Evolutionary conservation across 1,140 invertebrate species (phyloP).

Genomic region (Dendrolimus kikuchii): DNA sequence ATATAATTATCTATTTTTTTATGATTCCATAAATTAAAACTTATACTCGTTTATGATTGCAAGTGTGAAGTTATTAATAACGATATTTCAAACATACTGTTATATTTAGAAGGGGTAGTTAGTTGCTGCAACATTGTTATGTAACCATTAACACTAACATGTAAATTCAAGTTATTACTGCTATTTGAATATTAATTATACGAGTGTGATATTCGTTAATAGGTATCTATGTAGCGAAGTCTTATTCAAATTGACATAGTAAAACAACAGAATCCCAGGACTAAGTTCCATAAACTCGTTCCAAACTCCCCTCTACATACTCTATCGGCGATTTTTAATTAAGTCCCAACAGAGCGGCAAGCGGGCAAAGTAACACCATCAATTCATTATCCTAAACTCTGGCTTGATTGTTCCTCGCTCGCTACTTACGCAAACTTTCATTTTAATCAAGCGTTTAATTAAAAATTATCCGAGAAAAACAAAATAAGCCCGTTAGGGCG

Average conservation of each 20-base stretch:
- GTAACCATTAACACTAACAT: no score
- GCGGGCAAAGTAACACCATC: slow-evolving; percentile 69
- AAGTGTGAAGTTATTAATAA: no score
- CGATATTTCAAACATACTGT: no score
- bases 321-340: slow-evolving; percentile 72
- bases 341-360: slow-evolving; percentile 63
- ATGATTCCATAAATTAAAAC: no score
- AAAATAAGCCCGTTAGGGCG: slow-evolving; percentile 70
- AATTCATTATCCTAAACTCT: slow-evolving; percentile 72
- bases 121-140: no score
- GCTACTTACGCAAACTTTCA: slow-evolving; percentile 72
- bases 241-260: slow-evolving; percentile 71
- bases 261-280: slow-evolving; percentile 63
- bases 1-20: no score
- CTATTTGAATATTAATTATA: slow-evolving; percentile 13
- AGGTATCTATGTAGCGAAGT: slow-evolving; percentile 43
- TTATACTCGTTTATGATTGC: no score
- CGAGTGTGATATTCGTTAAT: slow-evolving; percentile 32
- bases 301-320: slow-evolving; percentile 65
- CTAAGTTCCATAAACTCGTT: slow-evolving; percentile 68
- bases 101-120: no score
- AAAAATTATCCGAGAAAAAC: slow-evolving; percentile 73
- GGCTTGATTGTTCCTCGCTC: slow-evolving; percentile 68
- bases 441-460: slow-evolving; percentile 73
- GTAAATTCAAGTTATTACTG: no score